Base-by-base conservation (phyloP, 2,888 invertebrate species). In the Dasysyrphus albostriatus region DNA sequence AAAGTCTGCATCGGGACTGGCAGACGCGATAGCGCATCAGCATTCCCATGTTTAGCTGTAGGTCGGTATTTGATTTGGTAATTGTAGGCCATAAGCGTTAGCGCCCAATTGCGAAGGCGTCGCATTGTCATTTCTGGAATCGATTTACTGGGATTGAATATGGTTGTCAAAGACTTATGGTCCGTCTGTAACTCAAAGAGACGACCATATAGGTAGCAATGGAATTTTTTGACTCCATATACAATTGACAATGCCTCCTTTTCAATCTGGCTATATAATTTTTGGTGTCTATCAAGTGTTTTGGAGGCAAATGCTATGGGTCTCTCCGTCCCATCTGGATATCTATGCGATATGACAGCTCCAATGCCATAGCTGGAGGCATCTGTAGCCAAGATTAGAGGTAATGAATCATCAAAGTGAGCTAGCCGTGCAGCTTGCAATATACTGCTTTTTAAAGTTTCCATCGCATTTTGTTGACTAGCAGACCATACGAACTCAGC, bases 231-330 rank as follows among this genome's bases (percentile, higher is more conserved):
- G 3, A 82, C 70, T 2, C 81, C 81, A 32, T 74, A 79, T 34
- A 84, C 65, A 19, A 80, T 80, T 4, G 67, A 72, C 6, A 88
- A 63, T 16, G 73, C 79, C 59, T 81, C 75, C 29, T 88, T 83
- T 49, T 87, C 83, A 10, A 83, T 63, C 65, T 88, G 80, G 5
- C 74, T 77, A 16, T 83, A 87, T 19, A 73, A 58, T 5, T 16
- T 49, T 54, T 84, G 81, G 16, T 76, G 59, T 1, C 32, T 37
- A 59, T 82, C 83, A 19, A 85, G 42, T 8, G 83, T 88, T 59
- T 83, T 85, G 4, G 83, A 88, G 2, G 81, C 81, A 44, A 83
- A 44, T 12, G 77, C 73, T n/a, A 85, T 80, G 9, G 84, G 92
- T 39, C 90, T 65, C 10, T 65, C 54, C 24, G 12, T 54, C 7